These are phyloP conservation scores for Calameuta idolon DNA, from an alignment of 2,888 invertebrate genomes.

Conservation along the genomic window DNA sequence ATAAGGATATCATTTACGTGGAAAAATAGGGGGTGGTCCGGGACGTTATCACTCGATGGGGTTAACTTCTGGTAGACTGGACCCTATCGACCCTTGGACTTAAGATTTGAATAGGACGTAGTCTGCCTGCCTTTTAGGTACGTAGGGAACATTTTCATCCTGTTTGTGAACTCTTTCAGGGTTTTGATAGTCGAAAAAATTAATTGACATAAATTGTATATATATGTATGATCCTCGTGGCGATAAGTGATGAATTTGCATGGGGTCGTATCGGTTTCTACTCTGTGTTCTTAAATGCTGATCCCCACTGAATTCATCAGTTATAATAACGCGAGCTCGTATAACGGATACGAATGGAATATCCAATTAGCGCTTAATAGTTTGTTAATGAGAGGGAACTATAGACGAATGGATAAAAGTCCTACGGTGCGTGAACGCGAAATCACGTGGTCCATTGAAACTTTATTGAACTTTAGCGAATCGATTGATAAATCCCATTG, in stretches of 20 bases:
- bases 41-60: not conserved
- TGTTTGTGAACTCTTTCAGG: too few relatives aligned
- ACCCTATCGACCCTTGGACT: not conserved
- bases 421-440: not conserved
- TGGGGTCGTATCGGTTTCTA: not conserved
- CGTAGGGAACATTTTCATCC: too few relatives aligned
- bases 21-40: not conserved
- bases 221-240: too few relatives aligned
- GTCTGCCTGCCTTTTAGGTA: too few relatives aligned
- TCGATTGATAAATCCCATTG: not conserved
- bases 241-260: not conserved
- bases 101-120: not conserved
- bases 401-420: not conserved
- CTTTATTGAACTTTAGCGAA: not conserved
- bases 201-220: too few relatives aligned
- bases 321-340: not conserved
- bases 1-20: not conserved
- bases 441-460: constrained; percentile 13
- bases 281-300: not conserved
- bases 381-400: not conserved
- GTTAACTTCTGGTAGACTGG: not conserved
- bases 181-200: too few relatives aligned
- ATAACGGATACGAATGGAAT: not conserved
- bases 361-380: not conserved
- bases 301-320: not conserved